Base-by-base conservation (phyloP, 2,797 vertebrate genomes). In the Astyanax mexicanus region DNA sequence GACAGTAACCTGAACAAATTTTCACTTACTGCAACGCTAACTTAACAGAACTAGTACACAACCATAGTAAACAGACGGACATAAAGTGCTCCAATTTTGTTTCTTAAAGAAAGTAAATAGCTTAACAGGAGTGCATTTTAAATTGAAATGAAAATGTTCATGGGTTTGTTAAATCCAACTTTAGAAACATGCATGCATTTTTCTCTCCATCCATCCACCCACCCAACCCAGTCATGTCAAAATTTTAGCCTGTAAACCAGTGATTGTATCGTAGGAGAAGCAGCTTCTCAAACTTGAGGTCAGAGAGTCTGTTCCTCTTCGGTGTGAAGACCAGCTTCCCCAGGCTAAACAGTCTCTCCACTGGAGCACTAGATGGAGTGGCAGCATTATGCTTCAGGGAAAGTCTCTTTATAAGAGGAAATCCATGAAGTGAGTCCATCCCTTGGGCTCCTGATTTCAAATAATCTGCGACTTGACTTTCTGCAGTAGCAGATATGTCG, bases 271-370 rank as follows among this genome's bases (percentile, higher is more conserved):
- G 58, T 38, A 84, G 27, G 25, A 84, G 25, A 11, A 81, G 44
- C 45, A 81, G 77, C 27, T 44, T 83, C 54, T 78, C 47, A 80
- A 80, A 80, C 49, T 25, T 69, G 17, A 75, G 62, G 21, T 81
- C 58, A 35, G 75, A 75, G 0, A 80, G 37, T 32, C 54, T 77
- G 51, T 84, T 80, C 42, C 69, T 80, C 61, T 69, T 80, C 66
- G 70, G 74, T 32, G 69, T 69, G 37, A 77, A 21, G 19, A 80
- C 38, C 1, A 79, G 77, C 2, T 61, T 82, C 32, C 61, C 69
- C 44, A 76, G 58, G 69, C 75, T 77, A 72, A 80, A 82, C 1
- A 82, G 70, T 52, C 78, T 74, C 23, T 78, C 80, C 40, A 81
- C 75, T 61, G 75, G 71, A 29, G 74, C 81, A 80, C 81, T 80